Conservation (phyloP, 2,113 vertebrate species). For the Caretta caretta region DNA sequence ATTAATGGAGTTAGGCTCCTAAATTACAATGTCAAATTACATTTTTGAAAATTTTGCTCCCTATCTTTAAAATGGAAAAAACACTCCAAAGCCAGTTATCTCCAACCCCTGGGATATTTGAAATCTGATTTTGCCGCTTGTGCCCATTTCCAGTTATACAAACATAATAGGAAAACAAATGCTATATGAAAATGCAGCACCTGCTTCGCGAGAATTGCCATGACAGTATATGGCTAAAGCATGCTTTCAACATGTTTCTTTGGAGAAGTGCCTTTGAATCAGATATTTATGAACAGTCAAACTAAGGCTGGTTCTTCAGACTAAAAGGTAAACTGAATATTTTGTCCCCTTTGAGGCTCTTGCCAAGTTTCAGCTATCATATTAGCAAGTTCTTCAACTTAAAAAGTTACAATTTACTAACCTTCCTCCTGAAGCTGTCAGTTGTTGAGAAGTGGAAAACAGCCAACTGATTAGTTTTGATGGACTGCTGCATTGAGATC, state of each 20-base stretch:
- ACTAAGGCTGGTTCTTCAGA: not conserved
- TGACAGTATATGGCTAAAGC: not conserved
- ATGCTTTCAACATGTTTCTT: not conserved
- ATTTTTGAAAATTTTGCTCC: not conserved
- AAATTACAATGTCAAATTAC: slow-evolving; percentile 9
- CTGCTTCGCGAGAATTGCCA: not conserved
- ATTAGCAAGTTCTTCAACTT: slow-evolving; percentile 46
- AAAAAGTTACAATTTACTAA: slow-evolving; percentile 54
- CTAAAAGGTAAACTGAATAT: not conserved
- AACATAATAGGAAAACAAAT: not conserved
- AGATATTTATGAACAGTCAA: not conserved
- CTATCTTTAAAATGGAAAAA: not conserved
- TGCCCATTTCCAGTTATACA: not conserved
- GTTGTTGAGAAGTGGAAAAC: slow-evolving; percentile 28
- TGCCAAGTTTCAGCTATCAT: slow-evolving; percentile 41
- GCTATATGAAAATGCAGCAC: not conserved
- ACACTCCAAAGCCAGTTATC: not conserved
- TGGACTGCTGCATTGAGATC: slow-evolving; percentile 56
- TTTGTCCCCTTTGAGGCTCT: not conserved
- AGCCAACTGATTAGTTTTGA: slow-evolving; percentile 72
- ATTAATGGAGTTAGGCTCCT: slow-evolving; percentile 41
- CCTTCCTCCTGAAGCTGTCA: slow-evolving; percentile 43
- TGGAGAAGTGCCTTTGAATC: not conserved
- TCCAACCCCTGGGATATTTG: not conserved
- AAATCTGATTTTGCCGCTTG: not conserved